Evolutionary conservation across 2,797 vertebrate genomes (phyloP).

Genomic region (Eospalax fontanierii): DNA sequence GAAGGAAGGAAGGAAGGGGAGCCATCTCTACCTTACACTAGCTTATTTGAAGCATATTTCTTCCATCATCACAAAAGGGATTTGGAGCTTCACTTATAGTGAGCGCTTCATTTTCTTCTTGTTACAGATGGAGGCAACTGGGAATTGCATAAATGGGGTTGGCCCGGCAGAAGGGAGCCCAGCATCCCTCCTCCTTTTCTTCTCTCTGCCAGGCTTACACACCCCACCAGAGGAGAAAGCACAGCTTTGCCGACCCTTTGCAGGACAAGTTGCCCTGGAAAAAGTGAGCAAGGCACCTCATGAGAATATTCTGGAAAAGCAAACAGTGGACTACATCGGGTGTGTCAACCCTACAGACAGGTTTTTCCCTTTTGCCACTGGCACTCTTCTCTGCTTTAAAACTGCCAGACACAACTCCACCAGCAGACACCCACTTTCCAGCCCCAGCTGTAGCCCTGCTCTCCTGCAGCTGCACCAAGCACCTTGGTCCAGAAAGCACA

Average conservation of each 20-base stretch:
- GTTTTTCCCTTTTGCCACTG: background rate
- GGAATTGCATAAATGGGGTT: background rate
- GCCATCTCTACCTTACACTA: background rate
- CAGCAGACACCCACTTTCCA: background rate
- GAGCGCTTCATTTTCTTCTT: background rate
- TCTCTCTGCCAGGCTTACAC: slow-evolving; percentile 39
- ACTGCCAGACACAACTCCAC: background rate
- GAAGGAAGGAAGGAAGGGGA: background rate
- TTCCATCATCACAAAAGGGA: background rate
- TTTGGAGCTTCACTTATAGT: background rate
- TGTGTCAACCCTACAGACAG: background rate
- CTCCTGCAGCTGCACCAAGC: background rate
- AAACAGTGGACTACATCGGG: background rate
- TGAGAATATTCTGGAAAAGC: slow-evolving; percentile 46
- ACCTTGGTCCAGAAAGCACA: background rate
- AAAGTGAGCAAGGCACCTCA: slow-evolving; percentile 29
- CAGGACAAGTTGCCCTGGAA: slow-evolving; percentile 53
- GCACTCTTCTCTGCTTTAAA: background rate
- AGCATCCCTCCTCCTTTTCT: background rate
- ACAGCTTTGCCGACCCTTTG: slow-evolving; percentile 32
- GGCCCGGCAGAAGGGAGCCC: background rate
- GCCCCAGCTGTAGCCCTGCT: background rate
- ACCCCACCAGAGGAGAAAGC: slow-evolving; percentile 32
- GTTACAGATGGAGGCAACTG: slow-evolving; percentile 22
- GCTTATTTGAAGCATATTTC: background rate